A percentile compares a stretch with the other conserved stretches of the same genome.
Conservation (phyloP, 2,113 vertebrate species). For the Melanocharis versteri region DNA sequence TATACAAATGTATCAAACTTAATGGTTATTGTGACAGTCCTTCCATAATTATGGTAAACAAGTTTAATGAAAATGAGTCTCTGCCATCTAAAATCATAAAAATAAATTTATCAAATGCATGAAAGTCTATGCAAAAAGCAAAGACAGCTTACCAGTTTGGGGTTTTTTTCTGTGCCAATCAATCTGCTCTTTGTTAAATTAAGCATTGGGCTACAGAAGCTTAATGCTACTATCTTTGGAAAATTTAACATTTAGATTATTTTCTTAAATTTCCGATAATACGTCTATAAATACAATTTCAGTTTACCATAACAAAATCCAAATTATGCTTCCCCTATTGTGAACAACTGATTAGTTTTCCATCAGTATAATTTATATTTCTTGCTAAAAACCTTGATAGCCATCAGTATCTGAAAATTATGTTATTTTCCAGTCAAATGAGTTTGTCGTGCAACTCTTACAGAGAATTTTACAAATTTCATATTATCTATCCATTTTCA, state of each 20-base stretch:
- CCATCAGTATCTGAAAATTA: neutral
- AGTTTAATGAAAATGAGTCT: neutral
- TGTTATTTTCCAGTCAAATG: neutral
- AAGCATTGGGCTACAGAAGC: neutral
- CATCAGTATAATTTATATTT: neutral
- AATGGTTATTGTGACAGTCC: slow-evolving; percentile 10
- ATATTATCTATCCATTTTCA: neutral
- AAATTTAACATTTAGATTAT: neutral
- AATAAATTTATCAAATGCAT: neutral
- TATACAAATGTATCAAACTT: slow-evolving; percentile 19
- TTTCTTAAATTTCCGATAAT: neutral
- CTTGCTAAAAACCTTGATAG: neutral
- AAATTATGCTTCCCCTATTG: neutral
- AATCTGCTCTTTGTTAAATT: neutral
- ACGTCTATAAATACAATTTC: neutral
- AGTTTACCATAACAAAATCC: neutral
- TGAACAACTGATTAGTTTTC: neutral
- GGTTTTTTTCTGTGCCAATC: neutral
- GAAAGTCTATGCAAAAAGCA: neutral
- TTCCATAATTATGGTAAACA: slow-evolving; percentile 32
- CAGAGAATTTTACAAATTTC: neutral
- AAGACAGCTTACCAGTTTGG: neutral
- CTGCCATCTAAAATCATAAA: slow-evolving; percentile 12
- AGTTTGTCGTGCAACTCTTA: neutral
- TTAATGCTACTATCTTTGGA: neutral